phyloP scores from a whole-genome alignment of 2,888 invertebrate species.

The Mactromeris polynyma region DNA sequence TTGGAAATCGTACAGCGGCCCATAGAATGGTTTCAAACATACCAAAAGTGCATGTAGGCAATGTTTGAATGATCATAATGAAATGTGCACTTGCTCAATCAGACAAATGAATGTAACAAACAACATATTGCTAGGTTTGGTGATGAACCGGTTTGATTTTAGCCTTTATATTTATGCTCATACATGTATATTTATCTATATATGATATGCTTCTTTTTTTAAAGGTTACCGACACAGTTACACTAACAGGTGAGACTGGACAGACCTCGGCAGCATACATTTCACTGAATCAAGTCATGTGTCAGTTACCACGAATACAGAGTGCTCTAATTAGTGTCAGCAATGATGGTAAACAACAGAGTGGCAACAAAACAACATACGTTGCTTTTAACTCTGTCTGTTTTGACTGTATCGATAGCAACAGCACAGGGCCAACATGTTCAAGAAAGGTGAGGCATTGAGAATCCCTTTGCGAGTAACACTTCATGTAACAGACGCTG shows the following conservation, averaged over 20 bases:
- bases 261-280: constrained; percentile 65
- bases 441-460: constrained; percentile 55
- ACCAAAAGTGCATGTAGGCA: too few species aligned
- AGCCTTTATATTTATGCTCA: too few species aligned
- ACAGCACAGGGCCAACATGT: constrained; percentile 52
- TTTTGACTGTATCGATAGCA: constrained; percentile 68
- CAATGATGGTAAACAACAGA: constrained; percentile 71
- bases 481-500: too few species aligned
- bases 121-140: too few species aligned
- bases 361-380: constrained; percentile 66
- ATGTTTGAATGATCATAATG: too few species aligned
- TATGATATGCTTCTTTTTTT: background rate
- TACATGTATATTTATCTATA: too few species aligned
- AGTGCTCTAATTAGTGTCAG: constrained; percentile 75
- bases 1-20: too few species aligned
- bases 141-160: too few species aligned
- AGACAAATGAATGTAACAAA: too few species aligned
- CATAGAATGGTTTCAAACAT: too few species aligned
- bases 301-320: constrained; percentile 67
- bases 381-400: constrained; percentile 75
- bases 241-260: constrained; percentile 44
- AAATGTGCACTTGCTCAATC: too few species aligned
- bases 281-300: constrained; percentile 75
- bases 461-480: background rate
- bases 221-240: constrained; percentile 60